A percentile compares a stretch with the other conserved stretches of the same genome.
Conservation (phyloP, 2,797 vertebrate genomes). For the Diceros bicornis region DNA sequence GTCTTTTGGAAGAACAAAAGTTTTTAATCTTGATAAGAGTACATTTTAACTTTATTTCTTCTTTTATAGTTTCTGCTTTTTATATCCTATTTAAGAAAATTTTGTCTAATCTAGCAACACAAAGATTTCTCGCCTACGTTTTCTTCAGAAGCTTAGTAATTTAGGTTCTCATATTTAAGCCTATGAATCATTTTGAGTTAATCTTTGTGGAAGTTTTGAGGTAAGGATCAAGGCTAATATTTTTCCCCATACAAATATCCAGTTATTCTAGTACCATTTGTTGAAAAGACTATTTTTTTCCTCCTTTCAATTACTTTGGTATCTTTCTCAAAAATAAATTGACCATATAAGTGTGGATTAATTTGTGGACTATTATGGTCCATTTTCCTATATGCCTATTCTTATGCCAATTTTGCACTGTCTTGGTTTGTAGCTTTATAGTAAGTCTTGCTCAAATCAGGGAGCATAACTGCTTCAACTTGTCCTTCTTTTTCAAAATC, state of each 20-base stretch:
- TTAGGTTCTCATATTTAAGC: neutral
- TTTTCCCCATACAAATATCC: neutral
- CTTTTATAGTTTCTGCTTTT: neutral
- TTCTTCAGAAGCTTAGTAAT: neutral
- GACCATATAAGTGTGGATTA: neutral
- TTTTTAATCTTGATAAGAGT: neutral
- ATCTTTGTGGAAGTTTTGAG: neutral
- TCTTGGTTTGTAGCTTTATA: neutral
- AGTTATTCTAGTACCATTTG: neutral
- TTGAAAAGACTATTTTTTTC: constrained; percentile 20
- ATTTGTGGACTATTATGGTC: neutral
- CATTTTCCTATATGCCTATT: neutral
- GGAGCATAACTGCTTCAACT: neutral
- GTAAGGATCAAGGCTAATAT: neutral
- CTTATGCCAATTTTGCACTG: neutral
- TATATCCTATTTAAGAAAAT: neutral
- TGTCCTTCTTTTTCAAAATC: neutral
- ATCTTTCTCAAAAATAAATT: constrained; percentile 36
- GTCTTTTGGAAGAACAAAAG: constrained; percentile 3
- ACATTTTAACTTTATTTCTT: neutral
- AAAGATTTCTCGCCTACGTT: neutral
- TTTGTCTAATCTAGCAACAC: neutral
- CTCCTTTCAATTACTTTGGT: neutral
- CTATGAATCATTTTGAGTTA: neutral
- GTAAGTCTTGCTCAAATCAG: neutral